Conservation (phyloP, 1,140 invertebrate species). For the Drosophila tristis region DNA sequence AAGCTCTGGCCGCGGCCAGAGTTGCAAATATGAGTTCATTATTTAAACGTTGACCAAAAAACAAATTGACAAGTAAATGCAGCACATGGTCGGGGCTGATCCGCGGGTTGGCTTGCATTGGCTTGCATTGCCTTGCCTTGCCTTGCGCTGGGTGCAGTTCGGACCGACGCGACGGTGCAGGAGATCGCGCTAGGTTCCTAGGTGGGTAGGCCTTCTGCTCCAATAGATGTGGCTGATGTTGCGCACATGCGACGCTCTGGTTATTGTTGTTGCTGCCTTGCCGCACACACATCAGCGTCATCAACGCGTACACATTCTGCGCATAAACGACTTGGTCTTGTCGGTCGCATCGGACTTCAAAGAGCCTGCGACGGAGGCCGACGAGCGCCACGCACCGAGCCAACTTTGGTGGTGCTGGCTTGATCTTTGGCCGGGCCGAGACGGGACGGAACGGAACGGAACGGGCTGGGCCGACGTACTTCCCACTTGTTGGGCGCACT, state of each 20-base stretch:
- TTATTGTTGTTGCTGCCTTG: constrained; percentile 47
- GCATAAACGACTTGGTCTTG: constrained; percentile 63
- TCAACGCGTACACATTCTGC: constrained; percentile 72
- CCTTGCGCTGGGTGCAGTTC: constrained; percentile 42
- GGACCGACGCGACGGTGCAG: background rate
- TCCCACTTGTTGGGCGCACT: constrained; percentile 72
- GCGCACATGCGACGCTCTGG: constrained; percentile 60
- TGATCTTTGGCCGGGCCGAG: constrained; percentile 66
- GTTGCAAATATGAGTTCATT: constrained; percentile 83
- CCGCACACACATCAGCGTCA: constrained; percentile 67
- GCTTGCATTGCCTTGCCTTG: constrained; percentile 4
- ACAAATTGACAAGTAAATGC: constrained; percentile 83
- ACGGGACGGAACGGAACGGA: constrained; percentile 3
- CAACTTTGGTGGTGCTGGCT: constrained; percentile 73
- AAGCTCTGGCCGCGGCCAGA: constrained; percentile 54
- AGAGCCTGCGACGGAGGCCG: constrained; percentile 55
- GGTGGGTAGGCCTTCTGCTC: constrained; percentile 74
- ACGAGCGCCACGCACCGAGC: constrained; percentile 64
- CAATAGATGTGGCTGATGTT: constrained; percentile 69
- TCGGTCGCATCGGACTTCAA: constrained; percentile 70
- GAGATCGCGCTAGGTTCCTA: constrained; percentile 46
- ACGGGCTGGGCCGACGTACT: constrained; percentile 47
- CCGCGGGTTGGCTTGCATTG: constrained; percentile 8
- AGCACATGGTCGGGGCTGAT: constrained; percentile 49
- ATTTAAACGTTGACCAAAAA: constrained; percentile 83